These are phyloP conservation scores for Sphaerophoria rueppellii DNA, from an alignment of 2,888 invertebrate genomes.

Conservation along the genomic window DNA sequence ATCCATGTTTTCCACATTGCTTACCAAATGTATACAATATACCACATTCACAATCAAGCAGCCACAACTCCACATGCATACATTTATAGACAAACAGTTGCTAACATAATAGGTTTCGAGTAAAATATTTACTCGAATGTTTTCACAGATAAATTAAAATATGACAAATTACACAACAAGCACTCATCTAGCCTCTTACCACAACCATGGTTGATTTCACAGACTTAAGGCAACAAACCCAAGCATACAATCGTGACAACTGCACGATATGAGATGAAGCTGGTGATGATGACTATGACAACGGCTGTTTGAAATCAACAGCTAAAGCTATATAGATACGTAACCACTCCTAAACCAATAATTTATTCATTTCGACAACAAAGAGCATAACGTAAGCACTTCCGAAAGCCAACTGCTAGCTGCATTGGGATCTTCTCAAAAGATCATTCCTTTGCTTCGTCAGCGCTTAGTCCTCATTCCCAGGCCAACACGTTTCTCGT, in stretches of 20 bases:
- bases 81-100: too few relatives aligned
- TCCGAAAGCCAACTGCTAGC: slow-evolving; percentile 53
- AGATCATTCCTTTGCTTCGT: slow-evolving; percentile 27
- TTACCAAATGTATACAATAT: too few relatives aligned
- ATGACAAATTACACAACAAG: slow-evolving; percentile 45
- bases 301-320: slow-evolving; percentile 50
- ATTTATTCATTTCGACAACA: slow-evolving; percentile 73
- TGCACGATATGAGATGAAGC: neutral
- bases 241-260: neutral
- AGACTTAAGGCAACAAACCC: slow-evolving; percentile 15
- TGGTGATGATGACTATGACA: slow-evolving; percentile 24
- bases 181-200: slow-evolving; percentile 28
- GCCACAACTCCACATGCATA: too few relatives aligned
- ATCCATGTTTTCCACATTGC: too few relatives aligned
- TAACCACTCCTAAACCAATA: slow-evolving; percentile 66
- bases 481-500: neutral
- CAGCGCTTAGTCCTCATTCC: neutral
- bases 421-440: slow-evolving; percentile 43
- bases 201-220: slow-evolving; percentile 5
- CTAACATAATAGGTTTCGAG: too few relatives aligned
- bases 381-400: slow-evolving; percentile 71
- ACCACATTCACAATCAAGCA: too few relatives aligned
- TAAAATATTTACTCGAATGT: neutral
- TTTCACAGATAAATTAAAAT: slow-evolving; percentile 35
- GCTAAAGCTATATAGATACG: slow-evolving; percentile 10